Percentiles rank a stretch among this genome's conserved stretches.
Conservation (phyloP, 2,113 vertebrate species). For the Cheirogaleus medius region DNA sequence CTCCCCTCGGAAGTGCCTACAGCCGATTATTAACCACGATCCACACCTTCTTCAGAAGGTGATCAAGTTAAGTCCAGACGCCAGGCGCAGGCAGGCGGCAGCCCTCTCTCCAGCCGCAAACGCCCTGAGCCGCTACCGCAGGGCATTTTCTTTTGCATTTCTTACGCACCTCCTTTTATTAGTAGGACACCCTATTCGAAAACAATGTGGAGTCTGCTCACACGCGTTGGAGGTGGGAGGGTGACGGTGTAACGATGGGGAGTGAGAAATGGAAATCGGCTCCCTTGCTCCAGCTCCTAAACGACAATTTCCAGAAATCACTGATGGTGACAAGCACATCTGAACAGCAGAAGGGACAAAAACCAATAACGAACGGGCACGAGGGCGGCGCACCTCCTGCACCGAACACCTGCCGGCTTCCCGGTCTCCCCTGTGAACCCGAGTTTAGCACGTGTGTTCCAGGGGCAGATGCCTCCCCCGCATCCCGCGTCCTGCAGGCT, state of each 20-base stretch:
- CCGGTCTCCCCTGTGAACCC: fast-evolving
- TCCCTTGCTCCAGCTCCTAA: neutral
- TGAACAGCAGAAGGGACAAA: neutral
- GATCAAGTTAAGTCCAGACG: conserved; percentile 88
- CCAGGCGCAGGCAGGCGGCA: conserved; percentile 83
- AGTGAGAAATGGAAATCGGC: neutral
- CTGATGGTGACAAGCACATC: neutral
- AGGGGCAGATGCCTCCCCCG: neutral
- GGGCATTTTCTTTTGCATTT: conserved; percentile 29
- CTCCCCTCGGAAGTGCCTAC: conserved; percentile 91
- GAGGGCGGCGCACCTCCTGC: fast-evolving
- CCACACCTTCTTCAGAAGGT: conserved; percentile 92
- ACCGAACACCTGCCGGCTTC: neutral
- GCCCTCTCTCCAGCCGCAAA: conserved; percentile 76
- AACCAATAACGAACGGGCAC: fast-evolving
- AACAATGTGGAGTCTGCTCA: conserved; percentile 47
- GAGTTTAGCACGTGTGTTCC: neutral
- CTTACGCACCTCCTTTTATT: conserved; percentile 35
- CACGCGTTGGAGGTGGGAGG: neutral
- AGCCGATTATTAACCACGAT: conserved; percentile 93
- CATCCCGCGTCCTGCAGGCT: too few species aligned
- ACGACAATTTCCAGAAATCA: conserved; percentile 54
- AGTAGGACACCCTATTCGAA: conserved; percentile 30
- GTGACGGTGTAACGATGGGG: neutral
- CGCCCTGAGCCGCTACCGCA: neutral